Percentiles rank a stretch among this genome's conserved stretches.
Conservation (phyloP, 2,113 vertebrate species). For the Otis tarda region DNA sequence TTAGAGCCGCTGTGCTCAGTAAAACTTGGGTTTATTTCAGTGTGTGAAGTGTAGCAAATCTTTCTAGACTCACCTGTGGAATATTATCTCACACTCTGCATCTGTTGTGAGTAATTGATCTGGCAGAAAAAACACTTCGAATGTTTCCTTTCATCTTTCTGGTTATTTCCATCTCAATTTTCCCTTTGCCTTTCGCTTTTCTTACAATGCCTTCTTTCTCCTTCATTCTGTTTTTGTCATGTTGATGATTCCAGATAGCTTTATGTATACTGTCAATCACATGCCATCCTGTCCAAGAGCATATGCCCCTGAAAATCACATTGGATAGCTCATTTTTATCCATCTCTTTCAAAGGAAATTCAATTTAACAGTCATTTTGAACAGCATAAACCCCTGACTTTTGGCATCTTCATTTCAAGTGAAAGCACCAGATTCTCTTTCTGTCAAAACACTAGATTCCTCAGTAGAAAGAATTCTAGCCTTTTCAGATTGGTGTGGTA, state of each 20-base stretch:
- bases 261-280: slow-evolving; percentile 47
- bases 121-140: neutral
- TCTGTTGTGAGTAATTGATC: neutral
- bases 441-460: slow-evolving; percentile 56
- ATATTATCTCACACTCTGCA: neutral
- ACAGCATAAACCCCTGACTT: slow-evolving; percentile 29
- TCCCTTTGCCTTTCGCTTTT: neutral
- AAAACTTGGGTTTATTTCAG: neutral
- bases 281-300: slow-evolving; percentile 37
- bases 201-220: slow-evolving; percentile 43
- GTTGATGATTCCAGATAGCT: slow-evolving; percentile 17
- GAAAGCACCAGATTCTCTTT: slow-evolving; percentile 57
- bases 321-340: slow-evolving; percentile 21
- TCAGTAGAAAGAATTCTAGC: neutral
- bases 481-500: neutral
- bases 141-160: slow-evolving; percentile 11
- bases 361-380: slow-evolving; percentile 62
- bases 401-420: slow-evolving; percentile 45
- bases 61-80: neutral
- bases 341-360: slow-evolving; percentile 59
- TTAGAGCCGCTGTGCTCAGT: neutral
- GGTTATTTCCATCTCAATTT: neutral
- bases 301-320: slow-evolving; percentile 26
- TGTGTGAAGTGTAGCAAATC: neutral
- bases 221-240: neutral